A percentile compares a stretch with the other conserved stretches of the same genome.
Conservation (phyloP, 2,888 invertebrate genomes). For the Carterocephalus palaemon region DNA sequence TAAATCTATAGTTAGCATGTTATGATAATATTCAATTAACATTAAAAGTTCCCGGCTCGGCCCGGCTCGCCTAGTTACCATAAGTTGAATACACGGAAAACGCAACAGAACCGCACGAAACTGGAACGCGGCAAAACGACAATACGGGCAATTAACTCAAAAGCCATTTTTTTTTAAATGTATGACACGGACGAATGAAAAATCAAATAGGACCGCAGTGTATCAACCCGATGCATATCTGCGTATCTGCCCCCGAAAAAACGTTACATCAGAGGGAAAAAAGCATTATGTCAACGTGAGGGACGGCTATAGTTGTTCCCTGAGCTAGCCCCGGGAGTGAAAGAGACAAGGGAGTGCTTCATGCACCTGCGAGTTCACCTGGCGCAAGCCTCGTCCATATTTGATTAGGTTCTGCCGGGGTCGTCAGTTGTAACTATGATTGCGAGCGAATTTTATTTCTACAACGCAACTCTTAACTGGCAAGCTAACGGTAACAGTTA, state of each 20-base stretch:
- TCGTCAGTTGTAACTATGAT: constrained; percentile 58
- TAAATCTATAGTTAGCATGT: too few species aligned
- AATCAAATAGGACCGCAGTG: constrained; percentile 52
- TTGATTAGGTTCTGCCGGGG: constrained; percentile 69
- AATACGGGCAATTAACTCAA: constrained; percentile 49
- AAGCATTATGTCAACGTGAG: constrained; percentile 51
- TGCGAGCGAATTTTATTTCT: constrained; percentile 28
- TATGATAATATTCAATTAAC: constrained; percentile 50
- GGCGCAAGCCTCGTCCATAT: constrained; percentile 63
- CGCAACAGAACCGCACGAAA: constrained; percentile 39
- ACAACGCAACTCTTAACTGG: constrained; percentile 11
- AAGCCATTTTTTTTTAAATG: constrained; percentile 60
- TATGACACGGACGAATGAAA: constrained; percentile 52
- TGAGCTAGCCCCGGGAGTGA: constrained; percentile 41
- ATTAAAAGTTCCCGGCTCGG: constrained; percentile 44
- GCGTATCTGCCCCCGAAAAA: constrained; percentile 55
- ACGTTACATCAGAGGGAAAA: constrained; percentile 52
- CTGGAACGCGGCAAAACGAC: constrained; percentile 52
- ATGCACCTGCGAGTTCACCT: constrained; percentile 72
- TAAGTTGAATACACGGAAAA: constrained; percentile 35
- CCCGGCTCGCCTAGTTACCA: constrained; percentile 39
- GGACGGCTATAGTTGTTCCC: constrained; percentile 28
- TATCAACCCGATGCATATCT: constrained; percentile 54
- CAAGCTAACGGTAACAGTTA: constrained; percentile 6
- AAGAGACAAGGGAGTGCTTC: constrained; percentile 53